Evolutionary conservation across 2,888 invertebrate species (phyloP), one percentile per base, ranked within the genome.

Genomic region (Lomographa bimaculata): DNA sequence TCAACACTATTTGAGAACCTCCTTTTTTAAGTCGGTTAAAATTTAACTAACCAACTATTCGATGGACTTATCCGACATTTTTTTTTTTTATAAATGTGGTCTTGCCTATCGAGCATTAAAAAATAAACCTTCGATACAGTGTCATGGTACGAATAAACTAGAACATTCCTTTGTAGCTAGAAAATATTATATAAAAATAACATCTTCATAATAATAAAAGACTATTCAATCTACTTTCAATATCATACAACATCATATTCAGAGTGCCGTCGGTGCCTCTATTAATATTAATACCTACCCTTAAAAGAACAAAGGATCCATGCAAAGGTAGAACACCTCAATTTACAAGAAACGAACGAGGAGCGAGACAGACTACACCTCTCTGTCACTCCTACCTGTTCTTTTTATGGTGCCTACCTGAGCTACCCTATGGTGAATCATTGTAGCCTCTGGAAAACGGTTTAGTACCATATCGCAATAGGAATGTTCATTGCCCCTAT

Each of bases 371-470:
- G 7, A 29, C 2, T 30, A 10, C 7, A 9, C 25, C 30, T 52
- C 68, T 55, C 58, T 33, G 5, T 66, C 55, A 34, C 54, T 32
- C 36, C 27, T 73, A 73, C 73, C 73, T 74, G 73, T 64, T 57
- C 60, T 54, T 59, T 62, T 62, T 62, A 56, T 59, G 52, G 57
- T 60, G 60, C 55, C 45, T 66, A 57, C 66, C 58, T 56, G 36
- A 36, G 32, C 32, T 23, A 37, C 42, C 42, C 42, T 43, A 43
- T 43, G 63, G 58, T 61, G 62, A 71, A 57, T 70, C 69, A 66
- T 67, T 59, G 58, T 57, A 24, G 7, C 7, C 3, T 2, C 20
- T 27, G 8, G 19, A 12, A 30, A 32, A 27, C 16, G 1, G 18
- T 32, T 21, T 43, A 28, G 27, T 23, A 37, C 42, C 14, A 18